phyloP scores from a whole-genome alignment of 2,113 vertebrate genomes.

The Lepus timidus region DNA sequence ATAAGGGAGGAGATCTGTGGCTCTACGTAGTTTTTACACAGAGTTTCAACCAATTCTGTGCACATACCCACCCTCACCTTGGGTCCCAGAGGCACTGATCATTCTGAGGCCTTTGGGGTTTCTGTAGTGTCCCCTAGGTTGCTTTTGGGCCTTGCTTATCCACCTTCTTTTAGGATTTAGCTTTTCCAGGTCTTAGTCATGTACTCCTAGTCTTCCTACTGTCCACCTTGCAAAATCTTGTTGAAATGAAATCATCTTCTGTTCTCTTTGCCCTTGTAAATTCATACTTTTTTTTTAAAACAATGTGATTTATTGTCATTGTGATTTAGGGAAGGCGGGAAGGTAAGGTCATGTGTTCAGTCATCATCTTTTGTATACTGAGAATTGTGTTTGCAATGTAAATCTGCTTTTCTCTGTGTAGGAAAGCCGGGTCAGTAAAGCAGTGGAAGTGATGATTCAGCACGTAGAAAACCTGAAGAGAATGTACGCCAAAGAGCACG shows the following conservation, averaged over 20 bases:
- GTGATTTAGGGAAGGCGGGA: neutral
- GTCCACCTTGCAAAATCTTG: neutral
- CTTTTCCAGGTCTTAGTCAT: neutral
- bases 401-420: constrained; percentile 73
- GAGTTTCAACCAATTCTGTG: neutral
- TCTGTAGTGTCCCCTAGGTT: neutral
- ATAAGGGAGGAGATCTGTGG: neutral
- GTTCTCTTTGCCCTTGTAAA: neutral
- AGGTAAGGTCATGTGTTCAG: neutral
- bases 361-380: neutral
- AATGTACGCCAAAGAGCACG: constrained; percentile 95
- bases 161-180: neutral
- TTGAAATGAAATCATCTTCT: neutral
- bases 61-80: neutral
- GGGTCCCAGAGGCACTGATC: neutral
- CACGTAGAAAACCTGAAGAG: constrained; percentile 98
- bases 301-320: neutral
- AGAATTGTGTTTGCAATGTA: neutral
- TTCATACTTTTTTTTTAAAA: neutral
- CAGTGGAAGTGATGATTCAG: constrained; percentile 98
- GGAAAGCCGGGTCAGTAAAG: constrained; percentile 96
- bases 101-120: neutral
- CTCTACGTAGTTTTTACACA: neutral
- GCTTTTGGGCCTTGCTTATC: neutral
- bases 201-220: neutral